Conservation (phyloP, 2,113 vertebrate species). For the Amia ocellicauda region DNA sequence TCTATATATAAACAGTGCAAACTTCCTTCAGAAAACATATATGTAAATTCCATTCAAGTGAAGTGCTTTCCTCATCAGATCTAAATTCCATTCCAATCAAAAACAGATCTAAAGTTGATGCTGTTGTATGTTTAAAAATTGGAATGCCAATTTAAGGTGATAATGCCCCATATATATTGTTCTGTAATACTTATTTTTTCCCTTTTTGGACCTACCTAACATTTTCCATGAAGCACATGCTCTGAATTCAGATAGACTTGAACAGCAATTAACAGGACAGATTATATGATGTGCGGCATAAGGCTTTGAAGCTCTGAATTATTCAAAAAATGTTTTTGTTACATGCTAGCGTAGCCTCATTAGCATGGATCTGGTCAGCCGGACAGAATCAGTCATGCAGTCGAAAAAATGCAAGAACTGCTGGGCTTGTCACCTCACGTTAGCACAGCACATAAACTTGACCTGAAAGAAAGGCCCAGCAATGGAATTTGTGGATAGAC, state of each 20-base stretch:
- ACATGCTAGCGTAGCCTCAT: slow-evolving; percentile 59
- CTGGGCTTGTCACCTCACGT: slow-evolving; percentile 75
- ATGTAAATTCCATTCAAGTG: too few relatives aligned
- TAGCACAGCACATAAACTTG: slow-evolving; percentile 61
- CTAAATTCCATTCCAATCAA: too few relatives aligned
- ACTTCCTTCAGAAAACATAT: too few relatives aligned
- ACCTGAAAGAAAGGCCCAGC: slow-evolving; percentile 48
- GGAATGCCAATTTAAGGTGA: too few relatives aligned
- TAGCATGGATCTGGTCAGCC: slow-evolving; percentile 69
- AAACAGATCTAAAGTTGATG: too few relatives aligned
- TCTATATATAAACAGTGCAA: too few relatives aligned
- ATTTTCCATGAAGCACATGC: background rate
- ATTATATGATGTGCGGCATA: slow-evolving; percentile 44
- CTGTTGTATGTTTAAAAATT: too few relatives aligned
- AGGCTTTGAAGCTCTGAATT: slow-evolving; percentile 49
- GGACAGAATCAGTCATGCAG: slow-evolving; percentile 62
- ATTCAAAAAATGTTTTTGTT: slow-evolving; percentile 65
- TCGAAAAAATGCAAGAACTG: slow-evolving; percentile 55
- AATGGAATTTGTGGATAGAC: slow-evolving; percentile 40
- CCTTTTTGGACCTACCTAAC: background rate
- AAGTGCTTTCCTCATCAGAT: too few relatives aligned
- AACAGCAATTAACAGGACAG: slow-evolving; percentile 31
- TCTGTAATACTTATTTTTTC: too few relatives aligned
- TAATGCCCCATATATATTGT: too few relatives aligned
- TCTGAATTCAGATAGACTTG: background rate